These are phyloP conservation scores for Folsomia candida DNA, from an alignment of 2,888 invertebrate species.

Conservation along the genomic window DNA sequence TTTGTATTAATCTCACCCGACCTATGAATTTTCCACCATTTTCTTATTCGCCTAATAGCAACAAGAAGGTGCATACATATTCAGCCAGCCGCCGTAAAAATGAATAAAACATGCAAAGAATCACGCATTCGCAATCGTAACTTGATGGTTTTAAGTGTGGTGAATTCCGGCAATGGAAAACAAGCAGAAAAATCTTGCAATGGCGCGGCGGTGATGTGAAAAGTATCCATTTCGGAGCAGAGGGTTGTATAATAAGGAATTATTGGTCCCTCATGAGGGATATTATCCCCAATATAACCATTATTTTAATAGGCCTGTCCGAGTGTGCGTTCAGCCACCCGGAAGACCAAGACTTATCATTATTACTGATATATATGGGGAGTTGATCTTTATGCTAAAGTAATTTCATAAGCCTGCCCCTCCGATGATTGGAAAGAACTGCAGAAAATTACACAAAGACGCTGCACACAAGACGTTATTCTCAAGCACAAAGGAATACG, in stretches of 20 bases:
- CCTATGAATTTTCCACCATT: too few species aligned
- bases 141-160: background rate
- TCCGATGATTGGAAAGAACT: too few species aligned
- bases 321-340: background rate
- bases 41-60: too few species aligned
- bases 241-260: background rate
- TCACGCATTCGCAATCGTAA: background rate
- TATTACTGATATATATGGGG: background rate
- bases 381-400: background rate
- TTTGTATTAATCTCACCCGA: too few species aligned
- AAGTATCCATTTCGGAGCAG: background rate
- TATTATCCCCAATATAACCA: slow-evolving; percentile 6
- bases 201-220: background rate
- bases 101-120: slow-evolving; percentile 13
- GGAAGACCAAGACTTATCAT: background rate
- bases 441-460: too few species aligned
- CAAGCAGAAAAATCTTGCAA: background rate
- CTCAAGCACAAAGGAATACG: too few species aligned
- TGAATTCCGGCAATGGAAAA: background rate
- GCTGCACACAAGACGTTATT: too few species aligned
- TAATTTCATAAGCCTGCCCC: too few species aligned
- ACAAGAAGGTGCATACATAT: too few species aligned
- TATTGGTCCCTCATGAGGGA: slow-evolving; percentile 4
- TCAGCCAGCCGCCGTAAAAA: slow-evolving; percentile 7
- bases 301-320: slow-evolving; percentile 14